Evolutionary conservation across 2,797 vertebrate genomes (phyloP), one percentile per base, ranked within the genome.

Genomic region (Euphonia xanthogaster): DNA sequence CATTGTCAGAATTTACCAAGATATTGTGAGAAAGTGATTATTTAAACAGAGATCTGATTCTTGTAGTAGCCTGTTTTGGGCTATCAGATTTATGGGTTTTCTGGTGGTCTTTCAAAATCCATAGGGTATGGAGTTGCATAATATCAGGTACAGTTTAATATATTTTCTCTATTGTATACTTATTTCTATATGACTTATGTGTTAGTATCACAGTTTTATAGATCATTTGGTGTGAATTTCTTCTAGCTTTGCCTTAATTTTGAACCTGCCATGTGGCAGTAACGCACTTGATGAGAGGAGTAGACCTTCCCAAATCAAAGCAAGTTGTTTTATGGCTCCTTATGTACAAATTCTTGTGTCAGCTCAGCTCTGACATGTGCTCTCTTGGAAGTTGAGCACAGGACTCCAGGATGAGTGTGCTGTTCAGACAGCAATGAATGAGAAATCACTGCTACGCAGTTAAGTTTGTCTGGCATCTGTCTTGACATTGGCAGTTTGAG

Each of bases 401-500:
- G 61, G 68, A 62, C 35, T 88, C 48, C 23, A 33, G 73, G 65
- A 39, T 2, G 16, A 88, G 37, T 20, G 11, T 67, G 33, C 37
- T 67, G 73, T 51, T 94, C 76, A 86, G 54, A 53, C 54, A 66
- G 70, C 73, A 90, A 4, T 30, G 51, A 90, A 58, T 11, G 25
- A 94, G 91, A 63, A 84, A 93, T 50, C 73, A 57, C 19, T 84
- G 85, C 85, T 90, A 25, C 0, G 1, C 86, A 86, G 70, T 37
- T 62, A 86, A 92, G 17, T 88, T 80, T 81, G 68, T 82, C 65
- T 96, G 87, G 94, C 66, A 20, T 89, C 78, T 93, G 30, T 93
- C 80, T 86, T 86, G 82, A 91, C 45, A 81, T 40, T 94, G 93
- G 95, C 93, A 90, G 47, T 78, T 88, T 37, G 79, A 88, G 76